A percentile compares a stretch with the other conserved stretches of the same genome.
Evolutionary conservation across 1,140 invertebrate species (phyloP).

Genomic region (Babylonia areolata): DNA sequence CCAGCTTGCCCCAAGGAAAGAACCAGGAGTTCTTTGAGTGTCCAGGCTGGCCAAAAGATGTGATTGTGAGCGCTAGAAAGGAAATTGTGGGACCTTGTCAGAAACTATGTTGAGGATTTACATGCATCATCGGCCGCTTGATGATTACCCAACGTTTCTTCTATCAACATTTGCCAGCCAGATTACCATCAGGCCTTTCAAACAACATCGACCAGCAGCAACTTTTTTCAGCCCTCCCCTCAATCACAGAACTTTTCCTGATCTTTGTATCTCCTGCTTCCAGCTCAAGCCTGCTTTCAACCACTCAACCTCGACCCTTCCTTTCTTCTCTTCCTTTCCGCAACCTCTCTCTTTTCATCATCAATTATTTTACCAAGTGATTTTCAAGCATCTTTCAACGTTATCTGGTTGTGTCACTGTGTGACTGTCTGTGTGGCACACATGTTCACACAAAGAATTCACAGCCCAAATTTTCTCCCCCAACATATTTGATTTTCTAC

Average conservation of each 20-base stretch:
- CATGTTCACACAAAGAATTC: too few species aligned
- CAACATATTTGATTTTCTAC: too few species aligned
- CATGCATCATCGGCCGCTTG: constrained; percentile 9
- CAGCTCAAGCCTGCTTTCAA: neutral
- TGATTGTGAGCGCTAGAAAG: neutral
- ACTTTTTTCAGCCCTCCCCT: neutral
- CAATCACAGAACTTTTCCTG: too few species aligned
- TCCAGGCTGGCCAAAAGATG: neutral
- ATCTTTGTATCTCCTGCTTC: neutral
- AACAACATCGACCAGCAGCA: constrained; percentile 2
- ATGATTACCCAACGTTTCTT: constrained; percentile 21
- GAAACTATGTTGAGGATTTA: constrained; percentile 10
- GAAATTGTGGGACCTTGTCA: neutral
- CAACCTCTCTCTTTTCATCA: neutral
- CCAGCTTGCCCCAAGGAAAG: neutral
- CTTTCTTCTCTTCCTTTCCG: neutral
- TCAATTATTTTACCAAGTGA: neutral
- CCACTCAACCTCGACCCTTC: neutral
- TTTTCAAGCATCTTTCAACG: neutral
- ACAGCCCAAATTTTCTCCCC: too few species aligned
- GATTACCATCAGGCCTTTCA: constrained; percentile 5
- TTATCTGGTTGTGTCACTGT: neutral
- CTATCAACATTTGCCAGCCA: neutral
- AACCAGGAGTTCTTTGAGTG: constrained; percentile 4
- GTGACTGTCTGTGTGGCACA: neutral